These are phyloP conservation scores for Drosophila erecta DNA, from an alignment of 1,140 invertebrate species.

Conservation along the genomic window DNA sequence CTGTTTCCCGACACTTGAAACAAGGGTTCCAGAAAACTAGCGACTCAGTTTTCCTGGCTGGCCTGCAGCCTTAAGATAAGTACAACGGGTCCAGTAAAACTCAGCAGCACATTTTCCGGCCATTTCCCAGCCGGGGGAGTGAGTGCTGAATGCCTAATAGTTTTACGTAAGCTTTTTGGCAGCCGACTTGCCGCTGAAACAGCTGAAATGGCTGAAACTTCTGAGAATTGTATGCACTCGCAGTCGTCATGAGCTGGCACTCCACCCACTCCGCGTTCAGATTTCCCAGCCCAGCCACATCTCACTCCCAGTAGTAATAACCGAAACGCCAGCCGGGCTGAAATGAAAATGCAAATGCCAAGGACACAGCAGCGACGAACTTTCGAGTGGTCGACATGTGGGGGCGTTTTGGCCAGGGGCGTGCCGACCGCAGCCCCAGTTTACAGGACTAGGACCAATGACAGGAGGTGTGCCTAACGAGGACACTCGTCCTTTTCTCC, in stretches of 20 bases:
- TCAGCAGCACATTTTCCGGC: conserved; percentile 23
- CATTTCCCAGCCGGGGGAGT: conserved; percentile 12
- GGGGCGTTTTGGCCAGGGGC: conserved; percentile 20
- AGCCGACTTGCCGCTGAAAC: conserved; percentile 21
- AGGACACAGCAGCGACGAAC: conserved; percentile 68
- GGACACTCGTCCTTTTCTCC: conserved; percentile 11
- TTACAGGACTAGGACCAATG: conserved; percentile 41
- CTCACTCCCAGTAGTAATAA: conserved; percentile 47
- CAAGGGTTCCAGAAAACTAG: conserved; percentile 17
- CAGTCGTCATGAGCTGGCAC: conserved; percentile 42
- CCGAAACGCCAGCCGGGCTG: conserved; percentile 56
- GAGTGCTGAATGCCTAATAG: conserved; percentile 38
- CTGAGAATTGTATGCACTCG: conserved; percentile 55
- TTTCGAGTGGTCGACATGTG: conserved; percentile 59
- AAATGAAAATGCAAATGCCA: conserved; percentile 67
- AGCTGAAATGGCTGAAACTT: conserved; percentile 34
- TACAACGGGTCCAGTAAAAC: conserved; percentile 17
- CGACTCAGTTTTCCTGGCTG: conserved; percentile 30
- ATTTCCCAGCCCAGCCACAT: not conserved
- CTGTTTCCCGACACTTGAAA: not conserved
- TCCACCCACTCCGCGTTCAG: conserved; percentile 11
- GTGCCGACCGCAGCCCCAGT: conserved; percentile 34
- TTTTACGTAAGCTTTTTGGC: conserved; percentile 41
- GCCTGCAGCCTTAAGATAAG: conserved; percentile 43
- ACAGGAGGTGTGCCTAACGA: conserved; percentile 65